Evolutionary conservation across 2,888 invertebrate genomes (phyloP), one percentile per base, ranked within the genome.

Genomic region (Perdita meconis): DNA sequence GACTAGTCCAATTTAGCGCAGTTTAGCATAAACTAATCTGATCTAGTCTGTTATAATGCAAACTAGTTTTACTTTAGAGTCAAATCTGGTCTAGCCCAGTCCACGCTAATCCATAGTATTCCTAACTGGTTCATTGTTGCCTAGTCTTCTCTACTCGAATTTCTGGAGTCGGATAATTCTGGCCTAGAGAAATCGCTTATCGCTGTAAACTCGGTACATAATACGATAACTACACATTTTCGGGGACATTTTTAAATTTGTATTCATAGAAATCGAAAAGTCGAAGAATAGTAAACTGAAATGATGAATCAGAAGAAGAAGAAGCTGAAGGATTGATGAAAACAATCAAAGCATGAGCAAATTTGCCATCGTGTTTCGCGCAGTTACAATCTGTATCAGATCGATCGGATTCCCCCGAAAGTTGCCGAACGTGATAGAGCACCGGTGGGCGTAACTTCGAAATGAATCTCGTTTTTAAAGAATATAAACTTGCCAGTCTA

Each of bases 401-500:
- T 13, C 16, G 40, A 53, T 65, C 34, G 59, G 30, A 34, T 60
- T 53, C n/a, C 30, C 16, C 22, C 30, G 40, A 26, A 51, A 50
- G 40, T 61, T 26, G 47, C 53, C 47, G 44, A 55, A 10, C 53
- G 60, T 42, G 47, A 73, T 63, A 40, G 16, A 51, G 50, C 50
- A 53, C 47, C 51, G 24, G 38, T n/a, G 10, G 13, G 0, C 6
- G 26, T 19, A 51, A 51, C 34, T 34, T 50, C 12, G 47, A 40
- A 61, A 61, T 56, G 61, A 66, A 66, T 66, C 36, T 50, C 50
- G 16, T 61, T 66, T 60, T 63, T 47, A 47, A 67, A 59, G 51
- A 38, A 59, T 53, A 47, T 74, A 74, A 74, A 76, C 44, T 63
- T 67, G 16, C 42, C 61, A 38, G 42, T 51, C 51, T 57, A 53